Percentiles rank a stretch among this genome's conserved stretches.
phyloP scores from a whole-genome alignment of 2,797 vertebrate genomes.

The Brachymystax lenok region DNA sequence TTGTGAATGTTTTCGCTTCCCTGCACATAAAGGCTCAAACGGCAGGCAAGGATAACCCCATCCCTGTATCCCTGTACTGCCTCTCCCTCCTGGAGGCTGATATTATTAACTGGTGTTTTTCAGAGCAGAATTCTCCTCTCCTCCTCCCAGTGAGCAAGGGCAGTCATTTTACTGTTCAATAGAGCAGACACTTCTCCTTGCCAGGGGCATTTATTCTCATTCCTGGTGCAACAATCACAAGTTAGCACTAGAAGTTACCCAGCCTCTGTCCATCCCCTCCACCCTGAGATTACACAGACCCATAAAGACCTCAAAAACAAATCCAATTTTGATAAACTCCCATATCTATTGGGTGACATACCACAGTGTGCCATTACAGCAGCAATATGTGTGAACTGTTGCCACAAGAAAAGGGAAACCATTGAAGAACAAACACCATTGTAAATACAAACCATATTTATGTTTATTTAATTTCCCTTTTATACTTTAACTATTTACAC shows the following conservation, averaged over 20 bases:
- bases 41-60: slow-evolving; percentile 30
- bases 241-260: slow-evolving; percentile 68
- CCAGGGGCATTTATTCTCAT: slow-evolving; percentile 69
- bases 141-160: neutral
- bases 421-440: too few relatives aligned
- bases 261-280: slow-evolving; percentile 28
- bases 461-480: too few relatives aligned
- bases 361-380: too few relatives aligned
- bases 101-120: slow-evolving; percentile 64
- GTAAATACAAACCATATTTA: too few relatives aligned
- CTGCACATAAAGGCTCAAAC: neutral
- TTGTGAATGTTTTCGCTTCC: neutral
- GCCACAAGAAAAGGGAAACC: too few relatives aligned
- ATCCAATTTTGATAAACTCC: too few relatives aligned
- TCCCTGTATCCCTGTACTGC: slow-evolving; percentile 23
- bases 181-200: slow-evolving; percentile 70
- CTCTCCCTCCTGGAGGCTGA: slow-evolving; percentile 44
- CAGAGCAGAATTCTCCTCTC: slow-evolving; percentile 53
- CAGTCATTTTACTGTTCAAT: slow-evolving; percentile 78
- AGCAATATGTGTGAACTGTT: too few relatives aligned
- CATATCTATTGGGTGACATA: too few relatives aligned
- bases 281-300: neutral
- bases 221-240: slow-evolving; percentile 71
- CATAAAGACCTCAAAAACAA: too few relatives aligned
- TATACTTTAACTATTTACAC: too few relatives aligned